Evolutionary conservation across 2,797 vertebrate genomes (phyloP).

Genomic region (Tadarida brasiliensis): DNA sequence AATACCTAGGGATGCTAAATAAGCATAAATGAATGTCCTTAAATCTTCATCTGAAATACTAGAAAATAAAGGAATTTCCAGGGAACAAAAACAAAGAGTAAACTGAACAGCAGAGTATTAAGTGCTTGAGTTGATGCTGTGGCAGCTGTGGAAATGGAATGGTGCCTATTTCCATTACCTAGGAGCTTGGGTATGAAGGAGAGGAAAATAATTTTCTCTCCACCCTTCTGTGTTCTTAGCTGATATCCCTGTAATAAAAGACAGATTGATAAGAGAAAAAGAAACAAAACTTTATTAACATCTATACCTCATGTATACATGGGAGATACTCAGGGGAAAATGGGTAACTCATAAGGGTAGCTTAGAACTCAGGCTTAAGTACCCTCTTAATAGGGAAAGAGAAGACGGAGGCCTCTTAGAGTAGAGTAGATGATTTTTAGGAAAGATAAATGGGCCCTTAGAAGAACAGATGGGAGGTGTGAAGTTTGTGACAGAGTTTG

Average conservation of each 20-base stretch:
- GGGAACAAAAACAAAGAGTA: not conserved
- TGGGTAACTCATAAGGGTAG: not conserved
- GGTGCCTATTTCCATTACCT: no score
- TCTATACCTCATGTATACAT: not conserved
- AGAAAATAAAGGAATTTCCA: conserved; percentile 9
- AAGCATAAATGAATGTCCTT: not conserved
- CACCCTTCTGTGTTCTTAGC: not conserved
- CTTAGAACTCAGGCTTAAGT: not conserved
- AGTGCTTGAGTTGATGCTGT: not conserved
- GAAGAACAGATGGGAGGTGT: not conserved
- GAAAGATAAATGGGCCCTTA: not conserved
- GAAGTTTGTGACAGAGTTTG: not conserved
- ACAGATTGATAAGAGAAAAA: not conserved
- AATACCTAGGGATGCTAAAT: not conserved
- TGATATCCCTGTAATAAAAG: not conserved
- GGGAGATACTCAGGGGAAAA: not conserved
- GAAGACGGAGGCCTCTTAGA: not conserved
- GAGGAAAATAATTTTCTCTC: not conserved
- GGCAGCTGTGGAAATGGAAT: not conserved
- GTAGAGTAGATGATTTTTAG: not conserved
- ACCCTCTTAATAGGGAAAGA: not conserved
- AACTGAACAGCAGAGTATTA: not conserved
- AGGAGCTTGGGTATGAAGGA: not conserved
- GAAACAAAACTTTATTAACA: not conserved
- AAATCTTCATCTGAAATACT: conserved; percentile 1